Evolutionary conservation across 2,113 vertebrate species (phyloP).

Genomic region (Hippocampus mohnikei): DNA sequence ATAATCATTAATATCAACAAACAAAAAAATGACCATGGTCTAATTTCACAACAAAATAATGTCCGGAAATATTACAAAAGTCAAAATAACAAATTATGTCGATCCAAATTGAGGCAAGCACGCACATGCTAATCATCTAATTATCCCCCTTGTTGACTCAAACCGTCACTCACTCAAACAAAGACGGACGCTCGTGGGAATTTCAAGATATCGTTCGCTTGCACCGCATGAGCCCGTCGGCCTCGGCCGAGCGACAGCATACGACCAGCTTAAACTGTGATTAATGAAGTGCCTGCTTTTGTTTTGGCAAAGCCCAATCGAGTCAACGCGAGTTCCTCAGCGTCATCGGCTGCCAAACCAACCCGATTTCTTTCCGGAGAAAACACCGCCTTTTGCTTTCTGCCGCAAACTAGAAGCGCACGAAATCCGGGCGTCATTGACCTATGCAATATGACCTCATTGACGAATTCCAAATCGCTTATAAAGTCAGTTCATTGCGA

Average conservation of each 20-base stretch:
- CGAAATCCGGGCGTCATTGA: too few relatives aligned
- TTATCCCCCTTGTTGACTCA: conserved; percentile 40
- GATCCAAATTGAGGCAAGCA: conserved; percentile 7
- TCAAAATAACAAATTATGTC: neutral
- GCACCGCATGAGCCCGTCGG: conserved; percentile 8
- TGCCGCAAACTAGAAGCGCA: too few relatives aligned
- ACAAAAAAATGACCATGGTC: neutral
- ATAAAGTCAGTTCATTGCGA: too few relatives aligned
- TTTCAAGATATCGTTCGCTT: conserved; percentile 23
- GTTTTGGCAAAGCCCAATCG: neutral
- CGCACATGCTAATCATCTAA: conserved; percentile 45
- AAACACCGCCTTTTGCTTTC: too few relatives aligned
- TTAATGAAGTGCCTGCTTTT: too few relatives aligned
- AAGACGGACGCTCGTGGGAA: conserved; percentile 6
- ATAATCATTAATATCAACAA: neutral
- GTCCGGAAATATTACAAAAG: neutral
- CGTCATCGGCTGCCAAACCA: too few relatives aligned
- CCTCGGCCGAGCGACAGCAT: too few relatives aligned
- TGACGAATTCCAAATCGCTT: too few relatives aligned
- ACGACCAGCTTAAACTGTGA: too few relatives aligned
- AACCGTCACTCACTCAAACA: conserved; percentile 1
- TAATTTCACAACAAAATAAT: neutral
- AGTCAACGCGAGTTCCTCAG: neutral
- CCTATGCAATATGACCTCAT: neutral
- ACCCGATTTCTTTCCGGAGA: too few relatives aligned